phyloP scores from a whole-genome alignment of 2,888 invertebrate genomes.

The Mythimna albipuncta region DNA sequence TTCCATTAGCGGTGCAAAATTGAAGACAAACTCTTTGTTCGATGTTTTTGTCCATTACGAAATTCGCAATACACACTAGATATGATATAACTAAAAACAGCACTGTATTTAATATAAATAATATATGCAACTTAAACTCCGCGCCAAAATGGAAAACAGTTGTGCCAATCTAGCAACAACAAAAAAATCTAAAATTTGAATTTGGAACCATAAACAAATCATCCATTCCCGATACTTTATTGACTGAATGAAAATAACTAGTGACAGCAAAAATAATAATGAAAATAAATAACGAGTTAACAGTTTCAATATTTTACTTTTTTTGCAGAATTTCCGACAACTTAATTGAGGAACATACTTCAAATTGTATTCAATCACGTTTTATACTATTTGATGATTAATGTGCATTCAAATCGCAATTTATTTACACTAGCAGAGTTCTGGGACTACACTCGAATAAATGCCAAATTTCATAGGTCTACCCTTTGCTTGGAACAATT shows the following conservation, averaged over 20 bases:
- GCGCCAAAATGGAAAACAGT: too few species aligned
- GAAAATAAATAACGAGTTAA: not conserved
- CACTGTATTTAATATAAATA: too few species aligned
- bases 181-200: too few species aligned
- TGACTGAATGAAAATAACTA: not conserved
- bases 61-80: too few species aligned
- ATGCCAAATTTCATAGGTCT: not conserved
- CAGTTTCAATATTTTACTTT: conserved; percentile 10
- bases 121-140: too few species aligned
- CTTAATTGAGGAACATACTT: conserved; percentile 18
- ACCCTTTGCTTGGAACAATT: not conserved
- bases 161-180: too few species aligned
- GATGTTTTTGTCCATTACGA: too few species aligned
- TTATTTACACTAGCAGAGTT: not conserved
- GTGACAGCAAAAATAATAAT: not conserved
- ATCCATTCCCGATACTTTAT: too few species aligned
- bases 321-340: conserved; percentile 12
- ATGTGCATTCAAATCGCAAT: conserved; percentile 12
- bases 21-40: too few species aligned
- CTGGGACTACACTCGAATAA: not conserved
- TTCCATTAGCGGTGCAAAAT: too few species aligned
- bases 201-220: too few species aligned
- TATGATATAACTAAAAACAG: too few species aligned
- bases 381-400: conserved; percentile 5
- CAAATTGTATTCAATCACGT: conserved; percentile 16